phyloP scores from a whole-genome alignment of 2,888 invertebrate species.

The Microctonus hyperodae region DNA sequence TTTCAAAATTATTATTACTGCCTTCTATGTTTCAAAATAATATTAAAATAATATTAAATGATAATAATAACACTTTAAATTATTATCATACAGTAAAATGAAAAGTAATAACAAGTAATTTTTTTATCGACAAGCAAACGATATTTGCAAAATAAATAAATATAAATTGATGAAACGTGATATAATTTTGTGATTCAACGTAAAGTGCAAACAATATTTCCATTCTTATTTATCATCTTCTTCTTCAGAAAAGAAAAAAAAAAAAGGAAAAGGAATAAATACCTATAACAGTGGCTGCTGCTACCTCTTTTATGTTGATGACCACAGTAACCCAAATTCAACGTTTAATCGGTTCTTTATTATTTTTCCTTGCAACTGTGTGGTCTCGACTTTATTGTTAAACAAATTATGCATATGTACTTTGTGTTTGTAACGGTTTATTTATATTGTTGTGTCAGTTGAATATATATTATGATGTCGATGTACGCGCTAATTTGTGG shows the following conservation, averaged over 20 bases:
- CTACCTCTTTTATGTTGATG: constrained; percentile 55
- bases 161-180: constrained; percentile 33
- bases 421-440: too few species aligned
- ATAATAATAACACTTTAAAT: constrained; percentile 34
- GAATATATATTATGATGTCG: too few species aligned
- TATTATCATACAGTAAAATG: constrained; percentile 31
- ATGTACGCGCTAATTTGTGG: too few species aligned
- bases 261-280: constrained; percentile 40
- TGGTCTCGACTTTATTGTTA: constrained; percentile 54
- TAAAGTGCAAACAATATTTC: constrained; percentile 45
- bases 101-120: constrained; percentile 18
- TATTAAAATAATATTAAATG: constrained; percentile 32
- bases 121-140: background rate
- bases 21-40: background rate
- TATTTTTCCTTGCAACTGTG: constrained; percentile 42
- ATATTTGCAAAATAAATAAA: constrained; percentile 30
- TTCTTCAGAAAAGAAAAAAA: too few species aligned
- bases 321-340: constrained; percentile 62
- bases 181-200: constrained; percentile 40
- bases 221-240: too few species aligned
- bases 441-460: too few species aligned
- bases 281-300: constrained; percentile 55
- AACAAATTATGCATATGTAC: too few species aligned
- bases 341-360: constrained; percentile 44
- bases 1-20: constrained; percentile 48